Evolutionary conservation across 2,888 invertebrate genomes (phyloP).

Genomic region (Papilio demoleus): DNA sequence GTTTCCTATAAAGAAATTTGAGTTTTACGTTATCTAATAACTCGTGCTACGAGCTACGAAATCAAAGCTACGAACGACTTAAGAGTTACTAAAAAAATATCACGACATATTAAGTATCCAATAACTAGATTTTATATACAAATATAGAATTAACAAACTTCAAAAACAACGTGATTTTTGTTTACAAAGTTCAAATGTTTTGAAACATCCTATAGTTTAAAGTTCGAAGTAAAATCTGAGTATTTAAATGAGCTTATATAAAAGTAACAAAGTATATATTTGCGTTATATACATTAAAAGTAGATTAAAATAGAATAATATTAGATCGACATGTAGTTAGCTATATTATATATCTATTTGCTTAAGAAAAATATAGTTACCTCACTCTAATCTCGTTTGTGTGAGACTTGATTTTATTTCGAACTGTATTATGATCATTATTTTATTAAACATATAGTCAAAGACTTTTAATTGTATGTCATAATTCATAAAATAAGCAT

Average conservation of each 20-base stretch:
- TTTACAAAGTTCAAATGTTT: neutral
- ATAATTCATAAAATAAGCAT: neutral
- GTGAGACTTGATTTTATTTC: constrained; percentile 30
- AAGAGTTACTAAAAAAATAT: too few species aligned
- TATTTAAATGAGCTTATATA: neutral
- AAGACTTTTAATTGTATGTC: constrained; percentile 35
- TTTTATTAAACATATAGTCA: constrained; percentile 4
- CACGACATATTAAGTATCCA: too few species aligned
- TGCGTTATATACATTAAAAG: neutral
- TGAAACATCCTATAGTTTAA: neutral
- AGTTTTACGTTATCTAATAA: too few species aligned
- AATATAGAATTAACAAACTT: too few species aligned
- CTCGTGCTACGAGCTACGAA: too few species aligned
- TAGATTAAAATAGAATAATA: constrained; percentile 7
- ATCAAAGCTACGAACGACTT: too few species aligned
- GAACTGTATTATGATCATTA: constrained; percentile 16
- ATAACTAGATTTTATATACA: too few species aligned
- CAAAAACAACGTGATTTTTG: neutral
- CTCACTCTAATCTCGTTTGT: neutral
- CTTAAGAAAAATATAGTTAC: neutral
- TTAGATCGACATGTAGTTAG: neutral
- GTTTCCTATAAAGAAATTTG: too few species aligned
- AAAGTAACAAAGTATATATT: neutral
- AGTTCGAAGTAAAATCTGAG: neutral
- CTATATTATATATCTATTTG: constrained; percentile 1